Evolutionary conservation across 2,888 invertebrate species (phyloP).

Genomic region (Dicranocentrus wangi): DNA sequence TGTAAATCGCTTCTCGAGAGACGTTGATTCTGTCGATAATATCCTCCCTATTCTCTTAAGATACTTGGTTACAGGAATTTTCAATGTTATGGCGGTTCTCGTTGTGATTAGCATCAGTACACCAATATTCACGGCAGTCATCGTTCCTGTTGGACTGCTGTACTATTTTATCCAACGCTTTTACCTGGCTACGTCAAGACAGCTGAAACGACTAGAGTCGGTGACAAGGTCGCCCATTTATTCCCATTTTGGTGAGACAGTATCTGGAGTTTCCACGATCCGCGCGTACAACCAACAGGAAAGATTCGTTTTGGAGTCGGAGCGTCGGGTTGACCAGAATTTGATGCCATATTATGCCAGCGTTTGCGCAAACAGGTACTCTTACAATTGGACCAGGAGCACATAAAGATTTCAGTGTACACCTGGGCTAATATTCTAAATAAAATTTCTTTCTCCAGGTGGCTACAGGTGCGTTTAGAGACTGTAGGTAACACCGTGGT

Average conservation of each 20-base stretch:
- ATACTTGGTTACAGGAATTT: slow-evolving; percentile 53
- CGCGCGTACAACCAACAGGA: slow-evolving; percentile 73
- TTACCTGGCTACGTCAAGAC: slow-evolving; percentile 78
- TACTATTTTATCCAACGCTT: slow-evolving; percentile 85
- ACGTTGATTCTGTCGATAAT: slow-evolving; percentile 76
- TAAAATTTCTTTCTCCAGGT: slow-evolving; percentile 77
- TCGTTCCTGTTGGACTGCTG: slow-evolving; percentile 85
- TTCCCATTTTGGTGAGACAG: slow-evolving; percentile 78
- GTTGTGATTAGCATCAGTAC: slow-evolving; percentile 92
- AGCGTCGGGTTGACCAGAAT: slow-evolving; percentile 76
- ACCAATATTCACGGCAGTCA: slow-evolving; percentile 85
- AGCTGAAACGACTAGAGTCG: slow-evolving; percentile 78
- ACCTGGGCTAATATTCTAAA: neutral
- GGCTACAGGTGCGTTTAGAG: slow-evolving; percentile 95
- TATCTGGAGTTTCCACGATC: slow-evolving; percentile 75
- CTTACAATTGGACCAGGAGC: no score
- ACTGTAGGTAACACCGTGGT: slow-evolving; percentile 94
- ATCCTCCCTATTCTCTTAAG: slow-evolving; percentile 67
- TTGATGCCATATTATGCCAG: slow-evolving; percentile 73
- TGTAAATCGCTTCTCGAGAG: slow-evolving; percentile 82
- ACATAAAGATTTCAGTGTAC: neutral
- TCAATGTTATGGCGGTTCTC: slow-evolving; percentile 63
- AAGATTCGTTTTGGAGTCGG: slow-evolving; percentile 76
- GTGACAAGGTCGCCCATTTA: slow-evolving; percentile 78
- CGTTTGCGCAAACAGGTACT: slow-evolving; percentile 69